Evolutionary conservation across 2,113 vertebrate genomes (phyloP).

Genomic region (Halichoerus grypus): DNA sequence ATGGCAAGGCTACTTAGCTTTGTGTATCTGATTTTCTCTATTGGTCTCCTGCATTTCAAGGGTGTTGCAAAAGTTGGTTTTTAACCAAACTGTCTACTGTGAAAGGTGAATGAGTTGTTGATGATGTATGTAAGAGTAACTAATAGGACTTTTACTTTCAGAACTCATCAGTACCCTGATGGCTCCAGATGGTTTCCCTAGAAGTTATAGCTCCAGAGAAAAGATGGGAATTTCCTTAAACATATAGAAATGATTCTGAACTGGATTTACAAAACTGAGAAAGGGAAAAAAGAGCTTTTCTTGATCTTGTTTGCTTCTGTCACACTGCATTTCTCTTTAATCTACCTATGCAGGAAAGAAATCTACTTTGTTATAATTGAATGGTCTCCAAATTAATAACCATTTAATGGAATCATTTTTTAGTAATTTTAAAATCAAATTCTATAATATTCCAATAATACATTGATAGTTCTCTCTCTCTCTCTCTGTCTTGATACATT

Average conservation of each 20-base stretch:
- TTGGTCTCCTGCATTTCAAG: background rate
- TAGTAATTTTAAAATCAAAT: constrained; percentile 23
- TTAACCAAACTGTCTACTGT: background rate
- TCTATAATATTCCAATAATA: background rate
- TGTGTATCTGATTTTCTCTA: background rate
- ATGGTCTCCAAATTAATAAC: background rate
- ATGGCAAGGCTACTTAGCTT: background rate
- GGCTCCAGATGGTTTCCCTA: background rate
- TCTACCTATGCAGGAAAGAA: constrained; percentile 28
- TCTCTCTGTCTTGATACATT: background rate
- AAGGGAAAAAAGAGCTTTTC: background rate
- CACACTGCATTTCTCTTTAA: background rate
- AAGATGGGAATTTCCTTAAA: background rate
- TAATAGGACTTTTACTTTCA: background rate
- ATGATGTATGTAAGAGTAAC: background rate
- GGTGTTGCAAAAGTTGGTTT: background rate
- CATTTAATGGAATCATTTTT: background rate
- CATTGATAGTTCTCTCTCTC: background rate
- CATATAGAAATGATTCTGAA: background rate
- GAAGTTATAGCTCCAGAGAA: background rate
- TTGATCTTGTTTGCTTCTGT: background rate
- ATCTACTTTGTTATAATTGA: background rate
- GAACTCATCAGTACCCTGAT: background rate
- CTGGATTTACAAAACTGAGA: background rate
- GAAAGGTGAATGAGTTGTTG: background rate